Conservation (phyloP, 2,888 invertebrate species). For the Metellina segmentata region DNA sequence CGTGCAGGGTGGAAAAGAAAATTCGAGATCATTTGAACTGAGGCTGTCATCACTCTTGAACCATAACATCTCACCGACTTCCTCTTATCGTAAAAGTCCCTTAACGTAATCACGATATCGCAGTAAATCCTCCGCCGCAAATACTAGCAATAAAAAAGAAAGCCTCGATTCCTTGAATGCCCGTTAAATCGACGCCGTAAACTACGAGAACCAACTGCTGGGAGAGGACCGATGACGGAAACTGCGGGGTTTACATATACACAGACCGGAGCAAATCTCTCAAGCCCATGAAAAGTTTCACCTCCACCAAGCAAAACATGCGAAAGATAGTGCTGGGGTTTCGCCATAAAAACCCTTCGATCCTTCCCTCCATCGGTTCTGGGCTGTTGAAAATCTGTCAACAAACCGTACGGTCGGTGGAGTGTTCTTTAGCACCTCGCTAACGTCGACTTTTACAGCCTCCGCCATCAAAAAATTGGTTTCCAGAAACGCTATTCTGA, state of each 20-base stretch:
- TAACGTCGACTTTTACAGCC: conserved; percentile 62
- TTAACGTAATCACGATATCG: conserved; percentile 73
- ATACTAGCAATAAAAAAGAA: conserved; percentile 11
- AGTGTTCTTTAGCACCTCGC: conserved; percentile 54
- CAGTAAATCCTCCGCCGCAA: conserved; percentile 53
- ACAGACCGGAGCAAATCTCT: conserved; percentile 41
- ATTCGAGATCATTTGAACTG: conserved; percentile 25
- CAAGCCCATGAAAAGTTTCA: conserved; percentile 23
- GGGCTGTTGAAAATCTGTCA: conserved; percentile 63
- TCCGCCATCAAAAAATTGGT: conserved; percentile 4
- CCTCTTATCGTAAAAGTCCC: conserved; percentile 70
- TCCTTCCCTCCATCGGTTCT: background rate
- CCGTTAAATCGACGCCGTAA: conserved; percentile 65
- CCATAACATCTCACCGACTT: conserved; percentile 58
- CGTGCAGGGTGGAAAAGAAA: background rate
- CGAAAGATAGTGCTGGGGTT: conserved; percentile 35
- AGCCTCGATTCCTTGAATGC: conserved; percentile 49
- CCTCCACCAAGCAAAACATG: conserved; percentile 44
- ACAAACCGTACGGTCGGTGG: conserved; percentile 16
- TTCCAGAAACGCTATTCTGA: conserved; percentile 4
- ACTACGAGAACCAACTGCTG: conserved; percentile 36
- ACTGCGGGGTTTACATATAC: conserved; percentile 53
- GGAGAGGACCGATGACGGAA: conserved; percentile 1
- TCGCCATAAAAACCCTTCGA: conserved; percentile 57
- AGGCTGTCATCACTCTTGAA: conserved; percentile 52